A percentile compares a stretch with the other conserved stretches of the same genome.
Conservation (phyloP, 2,797 vertebrate species). For the Acestrorhynchus altus region DNA sequence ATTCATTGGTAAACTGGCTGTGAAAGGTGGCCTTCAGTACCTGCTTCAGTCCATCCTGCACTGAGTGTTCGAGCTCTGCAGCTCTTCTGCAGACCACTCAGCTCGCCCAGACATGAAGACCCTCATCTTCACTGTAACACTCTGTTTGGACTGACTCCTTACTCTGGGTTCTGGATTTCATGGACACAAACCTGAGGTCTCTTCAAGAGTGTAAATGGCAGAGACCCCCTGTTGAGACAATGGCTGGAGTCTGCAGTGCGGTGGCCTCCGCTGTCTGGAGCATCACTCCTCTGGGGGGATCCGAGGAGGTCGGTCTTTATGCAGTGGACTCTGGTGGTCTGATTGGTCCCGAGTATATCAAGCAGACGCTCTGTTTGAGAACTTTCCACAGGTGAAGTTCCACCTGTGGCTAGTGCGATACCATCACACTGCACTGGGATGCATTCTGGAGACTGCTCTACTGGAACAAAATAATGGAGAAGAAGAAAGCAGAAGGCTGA, state of each 20-base stretch:
- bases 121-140: accelerated
- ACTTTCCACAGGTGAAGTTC: conserved; percentile 37
- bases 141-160: conserved; percentile 60
- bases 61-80: too few species aligned
- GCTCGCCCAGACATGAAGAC: not conserved
- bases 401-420: conserved; percentile 62
- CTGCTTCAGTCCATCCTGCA: too few species aligned
- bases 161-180: conserved; percentile 56
- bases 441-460: conserved; percentile 77
- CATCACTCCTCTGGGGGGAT: accelerated
- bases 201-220: not conserved
- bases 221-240: conserved; percentile 37
- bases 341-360: conserved; percentile 68
- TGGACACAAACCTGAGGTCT: not conserved
- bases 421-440: conserved; percentile 69
- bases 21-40: too few species aligned
- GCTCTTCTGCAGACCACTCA: too few species aligned
- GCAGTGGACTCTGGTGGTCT: conserved; percentile 58
- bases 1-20: too few species aligned
- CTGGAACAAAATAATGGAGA: accelerated
- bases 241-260: conserved; percentile 69
- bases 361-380: conserved; percentile 53
- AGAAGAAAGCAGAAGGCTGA: conserved; percentile 65
- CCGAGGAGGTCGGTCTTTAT: conserved; percentile 24
- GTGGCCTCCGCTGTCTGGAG: conserved; percentile 12